phyloP scores from a whole-genome alignment of 2,888 invertebrate species.

The Pandemis corylana region DNA sequence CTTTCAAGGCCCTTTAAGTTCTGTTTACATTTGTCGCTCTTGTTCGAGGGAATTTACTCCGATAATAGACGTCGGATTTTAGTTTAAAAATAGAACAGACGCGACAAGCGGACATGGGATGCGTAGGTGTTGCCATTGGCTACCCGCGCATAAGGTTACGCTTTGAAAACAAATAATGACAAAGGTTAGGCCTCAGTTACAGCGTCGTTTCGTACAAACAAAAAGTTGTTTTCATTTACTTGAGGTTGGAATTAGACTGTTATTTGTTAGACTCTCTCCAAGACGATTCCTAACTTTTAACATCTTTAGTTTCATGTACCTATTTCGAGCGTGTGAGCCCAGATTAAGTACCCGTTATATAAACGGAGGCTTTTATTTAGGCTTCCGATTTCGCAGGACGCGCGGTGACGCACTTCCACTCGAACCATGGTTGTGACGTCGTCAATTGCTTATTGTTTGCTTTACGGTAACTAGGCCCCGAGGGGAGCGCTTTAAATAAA shows the following conservation, averaged over 20 bases:
- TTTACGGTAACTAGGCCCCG: not conserved
- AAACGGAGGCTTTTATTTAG: conserved; percentile 35
- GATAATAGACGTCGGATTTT: conserved; percentile 55
- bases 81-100: conserved; percentile 59
- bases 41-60: conserved; percentile 50
- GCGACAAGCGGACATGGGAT: conserved; percentile 50
- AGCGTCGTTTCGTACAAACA: not conserved
- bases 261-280: not conserved
- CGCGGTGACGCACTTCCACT: conserved; percentile 63
- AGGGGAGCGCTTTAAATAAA: not conserved
- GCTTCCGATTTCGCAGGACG: conserved; percentile 59
- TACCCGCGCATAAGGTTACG: conserved; percentile 54
- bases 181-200: conserved; percentile 7
- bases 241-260: not conserved
- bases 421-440: conserved; percentile 51
- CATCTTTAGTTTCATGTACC: not conserved
- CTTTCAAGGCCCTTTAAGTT: conserved; percentile 26
- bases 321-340: not conserved
- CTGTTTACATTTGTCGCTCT: conserved; percentile 26
- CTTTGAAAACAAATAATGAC: conserved; percentile 49
- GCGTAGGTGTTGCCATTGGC: conserved; percentile 66
- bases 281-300: not conserved
- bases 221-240: not conserved
- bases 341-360: not conserved
- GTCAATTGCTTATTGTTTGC: conserved; percentile 44